Evolutionary conservation across 1,140 invertebrate genomes (phyloP), one percentile per base, ranked within the genome.

Genomic region (Drosophila ambigua): DNA sequence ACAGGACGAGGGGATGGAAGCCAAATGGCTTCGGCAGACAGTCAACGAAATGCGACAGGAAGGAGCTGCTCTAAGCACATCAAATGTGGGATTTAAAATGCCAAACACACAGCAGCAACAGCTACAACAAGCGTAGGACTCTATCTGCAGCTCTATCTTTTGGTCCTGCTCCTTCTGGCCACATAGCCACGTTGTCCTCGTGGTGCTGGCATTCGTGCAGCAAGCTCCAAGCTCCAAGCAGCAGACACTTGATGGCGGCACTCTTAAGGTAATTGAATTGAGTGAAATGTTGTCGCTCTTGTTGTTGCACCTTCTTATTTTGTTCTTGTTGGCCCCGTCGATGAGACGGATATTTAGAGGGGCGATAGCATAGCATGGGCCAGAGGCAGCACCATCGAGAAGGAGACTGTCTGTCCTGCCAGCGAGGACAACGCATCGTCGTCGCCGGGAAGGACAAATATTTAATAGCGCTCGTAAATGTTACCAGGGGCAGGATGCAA

Each of bases 221-320:
- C 20, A 20, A 20, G 20, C 20, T 20, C 16, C 28, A 1, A 3
- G 7, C 26, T 26, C 26, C 26, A 26, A 26, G 31, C 9, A 72
- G 66, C 72, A 88, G 83, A 83, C 76, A 88, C 83, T 88, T 89
- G 79, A 88, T 78, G 79, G 62, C 81, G 83, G 87, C 83, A 88
- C 83, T 88, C 83, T 88, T 88, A 88, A 83, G 83, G 83, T 88
- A 88, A 88, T 88, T 88, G 83, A 88, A 88, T 88, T 88, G 83
- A 88, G 83, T 88, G 79, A 88, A 88, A 88, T 88, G 83, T 88
- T 88, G 83, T 83, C 72, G 71, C 60, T 77, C 65, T 72, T 71
- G 62, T 52, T 53, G 62, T 48, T 74, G 71, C 61, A 69, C 52
- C 41, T 43, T 51, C 7, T 41, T n/a, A n/a, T 45, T 53, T 68